Conservation (phyloP, 1,140 invertebrate species). For the Drosophila tsacasi region DNA sequence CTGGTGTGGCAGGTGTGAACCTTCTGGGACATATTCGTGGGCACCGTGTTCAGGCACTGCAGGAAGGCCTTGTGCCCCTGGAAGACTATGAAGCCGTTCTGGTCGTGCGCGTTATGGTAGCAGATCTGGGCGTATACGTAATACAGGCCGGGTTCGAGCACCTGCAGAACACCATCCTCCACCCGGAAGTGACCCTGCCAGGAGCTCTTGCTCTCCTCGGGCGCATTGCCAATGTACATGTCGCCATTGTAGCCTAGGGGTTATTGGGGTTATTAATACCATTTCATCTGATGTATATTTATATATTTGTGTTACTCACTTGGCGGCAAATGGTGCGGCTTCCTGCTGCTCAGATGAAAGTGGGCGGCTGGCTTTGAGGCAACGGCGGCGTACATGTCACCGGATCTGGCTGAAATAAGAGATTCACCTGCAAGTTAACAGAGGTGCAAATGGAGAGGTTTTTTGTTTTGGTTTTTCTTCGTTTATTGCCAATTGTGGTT, state of each 20-base stretch:
- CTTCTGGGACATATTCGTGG: conserved; percentile 87
- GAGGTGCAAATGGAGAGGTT: conserved; percentile 33
- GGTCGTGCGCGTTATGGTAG: conserved; percentile 88
- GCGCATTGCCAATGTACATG: conserved; percentile 73
- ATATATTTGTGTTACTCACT: neutral
- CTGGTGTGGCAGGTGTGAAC: conserved; percentile 91
- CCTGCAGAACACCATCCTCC: conserved; percentile 86
- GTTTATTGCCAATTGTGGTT: conserved; percentile 50
- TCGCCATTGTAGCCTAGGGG: conserved; percentile 63
- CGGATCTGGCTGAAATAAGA: conserved; percentile 81
- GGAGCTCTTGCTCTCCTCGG: conserved; percentile 36
- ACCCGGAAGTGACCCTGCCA: conserved; percentile 62
- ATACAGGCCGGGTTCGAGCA: conserved; percentile 88
- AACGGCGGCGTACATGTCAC: neutral
- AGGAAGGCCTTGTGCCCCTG: conserved; percentile 86
- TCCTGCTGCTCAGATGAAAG: conserved; percentile 67
- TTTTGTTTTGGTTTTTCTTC: conserved; percentile 19
- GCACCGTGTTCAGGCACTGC: conserved; percentile 86
- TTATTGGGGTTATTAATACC: conserved; percentile 2
- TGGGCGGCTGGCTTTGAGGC: conserved; percentile 60
- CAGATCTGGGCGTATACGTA: conserved; percentile 90
- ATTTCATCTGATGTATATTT: neutral
- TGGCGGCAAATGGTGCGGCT: conserved; percentile 44
- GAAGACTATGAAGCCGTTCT: conserved; percentile 88
- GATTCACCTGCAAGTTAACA: conserved; percentile 78